These are phyloP conservation scores for Aspidiotus destructor DNA, from an alignment of 2,888 invertebrate species.

Conservation along the genomic window DNA sequence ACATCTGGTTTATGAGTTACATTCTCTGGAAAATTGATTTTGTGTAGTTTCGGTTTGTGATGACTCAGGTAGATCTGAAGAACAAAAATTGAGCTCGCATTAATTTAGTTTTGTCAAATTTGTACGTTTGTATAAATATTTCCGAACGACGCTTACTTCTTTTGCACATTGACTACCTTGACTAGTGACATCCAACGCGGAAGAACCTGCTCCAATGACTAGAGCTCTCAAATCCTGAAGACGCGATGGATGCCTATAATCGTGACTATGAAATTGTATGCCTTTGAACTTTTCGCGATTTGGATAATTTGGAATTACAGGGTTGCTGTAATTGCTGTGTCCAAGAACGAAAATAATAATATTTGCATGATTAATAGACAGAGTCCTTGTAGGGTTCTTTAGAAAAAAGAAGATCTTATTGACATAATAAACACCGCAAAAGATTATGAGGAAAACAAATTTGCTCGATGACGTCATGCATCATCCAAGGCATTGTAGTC, in stretches of 20 bases:
- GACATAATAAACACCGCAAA: too few relatives aligned
- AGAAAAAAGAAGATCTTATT: too few relatives aligned
- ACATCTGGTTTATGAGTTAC: constrained; percentile 48
- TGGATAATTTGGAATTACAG: constrained; percentile 43
- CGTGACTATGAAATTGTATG: constrained; percentile 58
- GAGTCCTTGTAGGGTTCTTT: too few relatives aligned
- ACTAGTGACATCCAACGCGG: constrained; percentile 61
- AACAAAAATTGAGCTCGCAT: constrained; percentile 22
- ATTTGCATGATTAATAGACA: background rate
- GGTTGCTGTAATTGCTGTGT: constrained; percentile 38
- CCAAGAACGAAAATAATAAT: too few relatives aligned
- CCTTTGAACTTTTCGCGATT: constrained; percentile 50
- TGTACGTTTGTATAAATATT: too few relatives aligned
- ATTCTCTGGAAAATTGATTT: constrained; percentile 43
- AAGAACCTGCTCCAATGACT: constrained; percentile 61
- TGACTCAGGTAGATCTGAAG: constrained; percentile 39
- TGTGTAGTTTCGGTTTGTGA: constrained; percentile 36
- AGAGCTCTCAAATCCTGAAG: constrained; percentile 53
- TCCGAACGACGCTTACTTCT: constrained; percentile 42
- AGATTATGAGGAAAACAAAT: too few relatives aligned
- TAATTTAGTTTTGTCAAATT: too few relatives aligned
- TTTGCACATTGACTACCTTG: constrained; percentile 56
- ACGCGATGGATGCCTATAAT: constrained; percentile 55
- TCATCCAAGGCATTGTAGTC: too few relatives aligned
- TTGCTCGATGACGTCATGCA: too few relatives aligned